phyloP scores from a whole-genome alignment of 2,113 vertebrate species.

The Clarias batrachus region DNA sequence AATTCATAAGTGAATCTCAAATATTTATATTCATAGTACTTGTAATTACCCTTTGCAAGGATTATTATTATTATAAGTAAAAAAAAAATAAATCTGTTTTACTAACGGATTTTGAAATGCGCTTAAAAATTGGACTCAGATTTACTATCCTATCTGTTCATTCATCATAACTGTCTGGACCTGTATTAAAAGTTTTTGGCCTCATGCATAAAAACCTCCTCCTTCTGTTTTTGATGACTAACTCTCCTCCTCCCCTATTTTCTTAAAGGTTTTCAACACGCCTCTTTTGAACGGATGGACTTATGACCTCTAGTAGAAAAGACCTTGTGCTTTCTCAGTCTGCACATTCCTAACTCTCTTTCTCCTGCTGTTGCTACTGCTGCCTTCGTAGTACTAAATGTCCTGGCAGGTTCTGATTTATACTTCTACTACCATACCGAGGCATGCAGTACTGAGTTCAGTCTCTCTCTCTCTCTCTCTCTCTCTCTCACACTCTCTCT shows the following conservation, averaged over 20 bases:
- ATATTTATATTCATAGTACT: background rate
- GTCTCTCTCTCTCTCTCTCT: background rate
- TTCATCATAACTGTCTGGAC: background rate
- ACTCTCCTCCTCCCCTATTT: background rate
- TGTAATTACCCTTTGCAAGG: background rate
- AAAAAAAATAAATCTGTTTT: background rate
- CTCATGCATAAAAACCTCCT: background rate
- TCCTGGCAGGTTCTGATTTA: conserved; percentile 52
- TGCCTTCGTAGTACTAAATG: conserved; percentile 39
- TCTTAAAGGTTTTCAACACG: background rate
- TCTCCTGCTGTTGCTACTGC: conserved; percentile 23
- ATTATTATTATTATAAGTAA: background rate
- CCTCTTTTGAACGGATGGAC: conserved; percentile 19
- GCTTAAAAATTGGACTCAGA: background rate
- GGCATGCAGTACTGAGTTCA: conserved; percentile 36
- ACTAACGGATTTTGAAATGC: background rate
- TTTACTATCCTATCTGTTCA: background rate
- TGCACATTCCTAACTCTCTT: background rate
- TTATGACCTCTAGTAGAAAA: conserved; percentile 9
- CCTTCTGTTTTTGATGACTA: background rate
- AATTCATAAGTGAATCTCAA: background rate
- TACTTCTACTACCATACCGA: conserved; percentile 21
- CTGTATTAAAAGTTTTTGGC: background rate
- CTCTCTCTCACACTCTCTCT: too few relatives aligned
- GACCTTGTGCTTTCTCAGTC: conserved; percentile 23